Conservation (phyloP, 2,797 vertebrate genomes). For the Lindbergichthys nudifrons region DNA sequence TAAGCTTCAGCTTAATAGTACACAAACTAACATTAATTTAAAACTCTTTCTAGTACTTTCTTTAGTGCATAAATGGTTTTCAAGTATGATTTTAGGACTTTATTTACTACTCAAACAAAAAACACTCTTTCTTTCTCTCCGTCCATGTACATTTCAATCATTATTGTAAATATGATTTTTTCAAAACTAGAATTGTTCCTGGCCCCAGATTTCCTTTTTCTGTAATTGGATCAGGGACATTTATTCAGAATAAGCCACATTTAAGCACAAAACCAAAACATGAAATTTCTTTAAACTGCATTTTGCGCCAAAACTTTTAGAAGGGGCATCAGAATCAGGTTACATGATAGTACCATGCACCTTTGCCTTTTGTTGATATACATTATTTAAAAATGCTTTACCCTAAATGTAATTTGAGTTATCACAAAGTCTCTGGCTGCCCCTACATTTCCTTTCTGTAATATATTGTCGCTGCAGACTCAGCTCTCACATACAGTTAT, state of each 20-base stretch:
- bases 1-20: not conserved
- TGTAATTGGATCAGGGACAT: no score
- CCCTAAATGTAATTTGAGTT: not conserved
- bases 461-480: not conserved
- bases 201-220: not conserved
- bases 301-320: not conserved
- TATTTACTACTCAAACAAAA: not conserved
- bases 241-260: not conserved
- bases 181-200: not conserved
- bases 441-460: not conserved
- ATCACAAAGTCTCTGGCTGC: not conserved
- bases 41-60: no score
- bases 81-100: not conserved
- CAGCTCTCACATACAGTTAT: not conserved
- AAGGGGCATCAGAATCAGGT: not conserved
- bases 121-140: not conserved
- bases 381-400: not conserved
- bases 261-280: not conserved
- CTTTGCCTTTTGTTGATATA: not conserved
- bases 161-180: no score
- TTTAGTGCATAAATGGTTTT: not conserved
- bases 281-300: not conserved
- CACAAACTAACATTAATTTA: no score
- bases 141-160: not conserved
- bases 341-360: not conserved